Evolutionary conservation across 1,140 invertebrate species (phyloP).

Genomic region (Drosophila setifemur): DNA sequence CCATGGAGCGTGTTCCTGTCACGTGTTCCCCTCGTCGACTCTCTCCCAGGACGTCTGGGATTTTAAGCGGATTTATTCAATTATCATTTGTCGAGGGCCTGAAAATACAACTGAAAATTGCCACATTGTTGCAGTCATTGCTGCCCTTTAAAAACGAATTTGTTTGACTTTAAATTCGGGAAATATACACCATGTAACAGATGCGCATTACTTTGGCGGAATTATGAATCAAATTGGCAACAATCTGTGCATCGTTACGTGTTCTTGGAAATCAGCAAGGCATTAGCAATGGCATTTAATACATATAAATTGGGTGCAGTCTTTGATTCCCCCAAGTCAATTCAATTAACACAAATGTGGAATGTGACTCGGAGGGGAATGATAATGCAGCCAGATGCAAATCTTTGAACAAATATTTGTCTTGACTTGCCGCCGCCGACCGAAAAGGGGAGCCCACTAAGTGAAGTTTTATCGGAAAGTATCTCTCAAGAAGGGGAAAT

Average conservation of each 20-base stretch:
- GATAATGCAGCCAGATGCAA: constrained; percentile 69
- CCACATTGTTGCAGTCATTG: constrained; percentile 28
- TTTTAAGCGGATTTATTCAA: constrained; percentile 81
- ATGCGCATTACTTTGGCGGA: constrained; percentile 14
- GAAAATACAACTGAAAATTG: constrained; percentile 45
- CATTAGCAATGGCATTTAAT: constrained; percentile 9
- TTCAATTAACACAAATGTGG: constrained; percentile 5
- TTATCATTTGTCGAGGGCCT: constrained; percentile 71
- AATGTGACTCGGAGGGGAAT: not conserved
- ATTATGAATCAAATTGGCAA: not conserved
- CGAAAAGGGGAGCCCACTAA: not conserved
- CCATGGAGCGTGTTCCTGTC: constrained; percentile 50
- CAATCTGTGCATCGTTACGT: constrained; percentile 3
- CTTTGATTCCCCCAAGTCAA: not conserved
- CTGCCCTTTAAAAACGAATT: constrained; percentile 11
- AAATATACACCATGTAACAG: constrained; percentile 19
- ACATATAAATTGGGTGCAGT: not conserved
- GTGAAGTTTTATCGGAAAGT: constrained; percentile 18
- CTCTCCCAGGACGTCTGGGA: constrained; percentile 28
- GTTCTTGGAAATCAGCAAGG: not conserved
- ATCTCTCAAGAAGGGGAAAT: constrained; percentile 2
- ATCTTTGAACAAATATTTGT: constrained; percentile 76
- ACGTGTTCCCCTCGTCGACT: constrained; percentile 35
- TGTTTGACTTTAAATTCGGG: constrained; percentile 23
- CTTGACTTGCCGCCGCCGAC: constrained; percentile 40